phyloP scores from a whole-genome alignment of 2,113 vertebrate species.

The Pardalotus punctatus region DNA sequence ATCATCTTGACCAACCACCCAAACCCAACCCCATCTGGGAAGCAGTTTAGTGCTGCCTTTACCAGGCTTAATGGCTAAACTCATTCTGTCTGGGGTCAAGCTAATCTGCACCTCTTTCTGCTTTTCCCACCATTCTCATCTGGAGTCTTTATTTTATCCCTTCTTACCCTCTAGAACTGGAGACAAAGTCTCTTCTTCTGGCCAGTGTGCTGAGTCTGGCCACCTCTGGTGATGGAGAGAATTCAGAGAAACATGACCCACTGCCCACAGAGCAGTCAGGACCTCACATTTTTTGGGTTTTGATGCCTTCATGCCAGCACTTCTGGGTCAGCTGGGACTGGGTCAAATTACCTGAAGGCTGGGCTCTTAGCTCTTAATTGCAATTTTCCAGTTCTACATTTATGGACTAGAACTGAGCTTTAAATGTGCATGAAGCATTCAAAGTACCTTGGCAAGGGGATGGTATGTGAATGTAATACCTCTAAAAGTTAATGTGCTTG shows the following conservation, averaged over 20 bases:
- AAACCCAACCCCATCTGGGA: neutral
- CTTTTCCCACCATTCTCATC: neutral
- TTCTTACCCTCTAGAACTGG: neutral
- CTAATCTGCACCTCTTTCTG: neutral
- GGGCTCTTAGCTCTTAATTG: neutral
- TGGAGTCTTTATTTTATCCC: neutral
- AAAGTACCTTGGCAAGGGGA: neutral
- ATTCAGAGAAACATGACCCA: neutral
- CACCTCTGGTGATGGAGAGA: neutral
- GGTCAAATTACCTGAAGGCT: neutral
- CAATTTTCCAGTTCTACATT: neutral
- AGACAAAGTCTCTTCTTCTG: neutral
- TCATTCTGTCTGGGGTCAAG: neutral
- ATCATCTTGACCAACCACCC: neutral
- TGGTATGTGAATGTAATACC: neutral
- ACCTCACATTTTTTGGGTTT: neutral
- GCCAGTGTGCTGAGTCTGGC: neutral
- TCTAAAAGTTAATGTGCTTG: neutral
- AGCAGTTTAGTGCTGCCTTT: neutral
- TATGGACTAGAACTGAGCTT: neutral
- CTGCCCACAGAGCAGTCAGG: neutral
- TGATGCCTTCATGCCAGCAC: neutral
- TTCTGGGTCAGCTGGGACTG: neutral
- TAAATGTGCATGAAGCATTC: neutral
- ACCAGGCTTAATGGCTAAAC: neutral